Base-by-base conservation (phyloP, 2,888 invertebrate species). In the Drosophila suboccidentalis region DNA sequence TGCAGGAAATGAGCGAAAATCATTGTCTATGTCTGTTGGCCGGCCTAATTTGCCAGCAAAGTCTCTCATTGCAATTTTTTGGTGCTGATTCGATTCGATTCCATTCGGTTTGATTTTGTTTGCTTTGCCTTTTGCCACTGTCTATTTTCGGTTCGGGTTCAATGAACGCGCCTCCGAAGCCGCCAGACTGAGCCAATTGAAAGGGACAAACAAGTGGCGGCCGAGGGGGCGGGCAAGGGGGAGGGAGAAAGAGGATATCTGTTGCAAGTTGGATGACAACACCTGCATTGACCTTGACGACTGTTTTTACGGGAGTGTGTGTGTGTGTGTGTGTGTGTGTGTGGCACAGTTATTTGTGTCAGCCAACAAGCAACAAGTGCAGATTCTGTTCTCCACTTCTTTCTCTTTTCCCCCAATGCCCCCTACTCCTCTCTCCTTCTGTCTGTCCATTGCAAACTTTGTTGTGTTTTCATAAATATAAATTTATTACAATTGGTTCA, bases 1-100 rank as follows among this genome's bases (percentile, higher is more conserved):
- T 59, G 69, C 89, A 87, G 83, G 83, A 83, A 83, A 90, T 88
- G 86, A 82, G 80, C 29, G 32, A 64, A 70, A 79, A 64, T 79
- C 83, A 82, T 83, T 82, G 80, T 82, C 79, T 75, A 54, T 75
- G 75, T 60, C 60, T 78, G 63, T 57, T 61, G 77, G 58, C 36
- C 61, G 65, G 80, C 78, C 80, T 76, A 77, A 76, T 80, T 76
- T 76, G 57, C 46, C 71, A 41, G 75, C 43, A 47, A 66, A 78
- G 46, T 59, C 61, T 26, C 62, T 39, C 36, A 54, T 26, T 77
- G 63, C 73, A 77, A 17, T 46, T 58, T 46, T 63, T 44, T 32
- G 10, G 32, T 36, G 64, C 53, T 38, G 29, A 1, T 6, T 55
- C 43, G 44, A 6, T 39, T 44, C 46, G 60, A 13, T 41, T 44